Conservation (phyloP, 2,113 vertebrate species). For the Rhinogobius similis region DNA sequence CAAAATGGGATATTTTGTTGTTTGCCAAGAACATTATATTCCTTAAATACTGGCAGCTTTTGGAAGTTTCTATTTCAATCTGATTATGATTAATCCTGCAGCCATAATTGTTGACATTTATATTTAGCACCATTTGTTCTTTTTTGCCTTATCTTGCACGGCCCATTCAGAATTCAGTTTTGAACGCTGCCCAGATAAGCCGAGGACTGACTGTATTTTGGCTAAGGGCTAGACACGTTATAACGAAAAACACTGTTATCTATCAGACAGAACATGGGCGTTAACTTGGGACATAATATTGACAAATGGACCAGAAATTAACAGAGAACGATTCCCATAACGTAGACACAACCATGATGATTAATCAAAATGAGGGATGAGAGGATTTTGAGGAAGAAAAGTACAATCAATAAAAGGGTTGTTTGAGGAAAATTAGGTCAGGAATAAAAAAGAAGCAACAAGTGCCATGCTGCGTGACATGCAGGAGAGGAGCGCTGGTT, state of each 20-base stretch:
- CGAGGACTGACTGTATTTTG: slow-evolving; percentile 40
- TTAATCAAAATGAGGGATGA: slow-evolving; percentile 9
- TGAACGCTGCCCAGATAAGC: slow-evolving; percentile 23
- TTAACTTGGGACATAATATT: slow-evolving; percentile 33
- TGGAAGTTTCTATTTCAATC: neutral
- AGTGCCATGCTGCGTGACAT: slow-evolving; percentile 43
- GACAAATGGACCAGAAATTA: slow-evolving; percentile 42
- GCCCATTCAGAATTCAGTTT: slow-evolving; percentile 12
- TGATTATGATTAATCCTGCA: neutral
- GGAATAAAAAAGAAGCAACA: slow-evolving; percentile 24
- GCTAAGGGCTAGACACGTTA: slow-evolving; percentile 30
- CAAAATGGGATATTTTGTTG: neutral
- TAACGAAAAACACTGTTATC: slow-evolving; percentile 58
- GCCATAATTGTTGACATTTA: neutral
- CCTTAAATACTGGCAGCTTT: neutral
- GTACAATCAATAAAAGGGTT: slow-evolving; percentile 18
- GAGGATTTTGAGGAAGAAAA: slow-evolving; percentile 33
- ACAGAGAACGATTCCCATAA: slow-evolving; percentile 20
- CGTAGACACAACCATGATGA: slow-evolving; percentile 31
- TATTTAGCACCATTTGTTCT: slow-evolving; percentile 13
- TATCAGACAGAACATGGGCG: slow-evolving; percentile 37
- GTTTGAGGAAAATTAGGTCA: slow-evolving; percentile 21
- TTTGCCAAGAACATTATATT: neutral
- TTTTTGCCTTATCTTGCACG: slow-evolving; percentile 20
- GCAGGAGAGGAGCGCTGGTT: slow-evolving; percentile 36